Percentiles rank a stretch among this genome's conserved stretches.
phyloP scores from a whole-genome alignment of 2,113 vertebrate species.

The Aleadryas rufinucha region DNA sequence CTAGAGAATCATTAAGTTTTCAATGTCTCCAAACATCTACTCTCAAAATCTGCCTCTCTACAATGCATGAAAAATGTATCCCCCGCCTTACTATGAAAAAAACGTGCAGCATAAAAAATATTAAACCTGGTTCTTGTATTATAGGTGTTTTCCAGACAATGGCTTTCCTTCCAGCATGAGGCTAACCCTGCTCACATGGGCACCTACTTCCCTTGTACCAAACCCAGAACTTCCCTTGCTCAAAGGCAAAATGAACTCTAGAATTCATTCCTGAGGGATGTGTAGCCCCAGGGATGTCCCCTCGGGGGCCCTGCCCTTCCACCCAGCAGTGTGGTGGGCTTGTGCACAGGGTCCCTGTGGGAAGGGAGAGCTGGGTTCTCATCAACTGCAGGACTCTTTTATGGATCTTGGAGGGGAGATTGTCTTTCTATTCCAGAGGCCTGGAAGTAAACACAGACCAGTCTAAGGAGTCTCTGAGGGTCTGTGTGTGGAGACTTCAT shows the following conservation, averaged over 20 bases:
- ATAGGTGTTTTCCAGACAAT: not conserved
- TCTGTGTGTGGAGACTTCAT: not conserved
- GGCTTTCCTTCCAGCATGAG: not conserved
- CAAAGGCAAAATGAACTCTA: not conserved
- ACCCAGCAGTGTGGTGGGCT: too few relatives aligned
- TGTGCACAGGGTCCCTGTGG: not conserved
- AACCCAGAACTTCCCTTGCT: not conserved
- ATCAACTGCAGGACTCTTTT: not conserved
- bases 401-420: not conserved
- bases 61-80: not conserved
- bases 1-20: not conserved
- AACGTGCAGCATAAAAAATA: not conserved
- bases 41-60: not conserved
- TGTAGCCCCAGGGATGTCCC: not conserved
- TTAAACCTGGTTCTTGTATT: not conserved
- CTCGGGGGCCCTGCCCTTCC: not conserved
- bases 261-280: not conserved
- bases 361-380: not conserved
- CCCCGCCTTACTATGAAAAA: not conserved
- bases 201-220: not conserved
- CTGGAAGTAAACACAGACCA: not conserved
- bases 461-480: not conserved
- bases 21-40: not conserved
- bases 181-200: not conserved
- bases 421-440: not conserved